A percentile compares a stretch with the other conserved stretches of the same genome.
Conservation (phyloP, 2,797 vertebrate species). For the Pangasius djambal region DNA sequence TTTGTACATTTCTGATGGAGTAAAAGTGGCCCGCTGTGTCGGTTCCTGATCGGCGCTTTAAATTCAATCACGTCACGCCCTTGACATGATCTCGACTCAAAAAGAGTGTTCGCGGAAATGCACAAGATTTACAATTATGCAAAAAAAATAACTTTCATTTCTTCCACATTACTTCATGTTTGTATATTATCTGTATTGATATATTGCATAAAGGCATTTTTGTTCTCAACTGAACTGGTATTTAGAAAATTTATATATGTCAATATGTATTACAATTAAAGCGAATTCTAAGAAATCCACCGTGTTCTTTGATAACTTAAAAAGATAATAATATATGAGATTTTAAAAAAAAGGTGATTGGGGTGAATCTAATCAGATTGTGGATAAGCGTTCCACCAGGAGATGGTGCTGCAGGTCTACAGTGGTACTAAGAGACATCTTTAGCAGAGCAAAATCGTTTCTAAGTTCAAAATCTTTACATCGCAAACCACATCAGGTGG, state of each 20-base stretch:
- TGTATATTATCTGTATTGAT: slow-evolving; percentile 48
- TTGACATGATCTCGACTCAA: neutral
- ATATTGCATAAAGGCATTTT: slow-evolving; percentile 47
- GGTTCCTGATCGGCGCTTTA: slow-evolving; percentile 10
- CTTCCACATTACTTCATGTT: slow-evolving; percentile 45
- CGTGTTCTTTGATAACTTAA: neutral
- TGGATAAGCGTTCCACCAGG: neutral
- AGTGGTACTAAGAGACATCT: neutral
- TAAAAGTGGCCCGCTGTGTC: neutral
- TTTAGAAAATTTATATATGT: slow-evolving; percentile 42
- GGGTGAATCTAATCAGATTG: neutral
- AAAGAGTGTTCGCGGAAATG: slow-evolving; percentile 14
- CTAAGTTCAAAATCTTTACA: neutral
- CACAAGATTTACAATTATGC: slow-evolving; percentile 52
- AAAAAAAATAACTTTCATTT: slow-evolving; percentile 40
- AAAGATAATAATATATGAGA: too few species aligned
- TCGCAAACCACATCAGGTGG: neutral
- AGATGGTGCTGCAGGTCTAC: slow-evolving; percentile 25
- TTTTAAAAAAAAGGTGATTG: neutral
- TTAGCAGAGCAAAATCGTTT: neutral
- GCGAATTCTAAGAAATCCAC: slow-evolving; percentile 17
- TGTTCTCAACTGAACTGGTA: slow-evolving; percentile 26
- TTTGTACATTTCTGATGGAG: neutral
- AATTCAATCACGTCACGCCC: neutral
- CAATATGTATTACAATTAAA: slow-evolving; percentile 45